These are phyloP conservation scores for Neoascia interrupta DNA, from an alignment of 2,888 invertebrate genomes.

Conservation along the genomic window DNA sequence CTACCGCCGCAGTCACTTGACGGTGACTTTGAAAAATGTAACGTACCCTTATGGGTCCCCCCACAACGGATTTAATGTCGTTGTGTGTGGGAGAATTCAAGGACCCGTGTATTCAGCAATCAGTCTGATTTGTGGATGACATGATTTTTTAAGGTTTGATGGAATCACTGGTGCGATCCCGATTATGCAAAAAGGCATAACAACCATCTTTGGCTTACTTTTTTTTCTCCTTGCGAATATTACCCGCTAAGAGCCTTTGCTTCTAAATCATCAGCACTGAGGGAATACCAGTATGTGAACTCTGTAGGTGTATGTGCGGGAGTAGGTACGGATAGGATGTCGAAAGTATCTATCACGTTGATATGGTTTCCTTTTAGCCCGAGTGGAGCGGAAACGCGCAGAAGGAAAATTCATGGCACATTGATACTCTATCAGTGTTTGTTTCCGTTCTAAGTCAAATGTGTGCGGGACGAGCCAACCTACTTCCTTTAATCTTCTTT, in stretches of 20 bases:
- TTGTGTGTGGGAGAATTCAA: background rate
- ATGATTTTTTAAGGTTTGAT: constrained; percentile 52
- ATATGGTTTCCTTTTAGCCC: constrained; percentile 16
- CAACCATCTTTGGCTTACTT: no score
- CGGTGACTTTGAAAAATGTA: background rate
- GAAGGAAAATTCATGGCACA: constrained; percentile 32
- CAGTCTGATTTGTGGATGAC: constrained; percentile 48
- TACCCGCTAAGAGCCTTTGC: no score
- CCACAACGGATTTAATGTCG: background rate
- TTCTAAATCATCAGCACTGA: no score
- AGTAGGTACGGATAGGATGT: background rate
- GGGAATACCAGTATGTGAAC: no score
- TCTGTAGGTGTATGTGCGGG: no score
- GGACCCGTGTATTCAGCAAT: constrained; percentile 42
- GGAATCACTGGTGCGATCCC: constrained; percentile 40
- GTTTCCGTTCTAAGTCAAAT: constrained; percentile 8
- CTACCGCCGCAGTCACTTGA: background rate
- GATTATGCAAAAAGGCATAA: constrained; percentile 29
- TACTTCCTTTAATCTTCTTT: constrained; percentile 2
- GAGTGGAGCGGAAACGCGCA: constrained; percentile 20
- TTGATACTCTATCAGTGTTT: constrained; percentile 45
- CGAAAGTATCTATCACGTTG: constrained; percentile 20
- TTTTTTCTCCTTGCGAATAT: no score
- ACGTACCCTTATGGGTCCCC: no score
- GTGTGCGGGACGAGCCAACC: background rate